Evolutionary conservation across 2,888 invertebrate species (phyloP).

Genomic region (Theodoxus fluviatilis): DNA sequence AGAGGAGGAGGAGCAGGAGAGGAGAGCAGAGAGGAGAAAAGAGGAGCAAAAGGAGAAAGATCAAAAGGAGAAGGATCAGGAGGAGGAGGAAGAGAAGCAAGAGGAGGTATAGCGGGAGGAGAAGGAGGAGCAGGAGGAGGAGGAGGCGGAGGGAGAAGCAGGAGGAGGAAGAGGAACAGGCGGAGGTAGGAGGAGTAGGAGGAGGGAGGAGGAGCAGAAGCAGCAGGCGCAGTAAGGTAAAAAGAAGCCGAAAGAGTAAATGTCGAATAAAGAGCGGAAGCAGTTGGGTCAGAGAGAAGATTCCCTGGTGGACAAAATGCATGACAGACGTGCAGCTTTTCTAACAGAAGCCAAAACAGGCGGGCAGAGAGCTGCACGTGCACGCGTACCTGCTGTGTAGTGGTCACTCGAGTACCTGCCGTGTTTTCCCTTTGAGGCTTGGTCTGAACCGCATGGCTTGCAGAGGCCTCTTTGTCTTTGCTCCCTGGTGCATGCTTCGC

Average conservation of each 20-base stretch:
- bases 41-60: background rate
- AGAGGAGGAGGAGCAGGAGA: background rate
- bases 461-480: no score
- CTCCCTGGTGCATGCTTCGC: no score
- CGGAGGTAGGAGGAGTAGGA: no score
- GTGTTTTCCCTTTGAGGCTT: no score
- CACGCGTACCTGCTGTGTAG: background rate
- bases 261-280: background rate
- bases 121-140: background rate
- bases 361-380: background rate
- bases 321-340: background rate
- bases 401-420: no score
- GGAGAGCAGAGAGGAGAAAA: background rate
- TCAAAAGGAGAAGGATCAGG: no score
- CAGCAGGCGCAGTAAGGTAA: conserved; percentile 7
- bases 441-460: no score
- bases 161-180: no score
- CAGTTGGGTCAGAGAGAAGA: background rate
- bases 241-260: background rate
- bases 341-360: background rate
- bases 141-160: background rate
- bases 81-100: no score
- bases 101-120: background rate
- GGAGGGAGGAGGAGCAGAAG: conserved; percentile 6
- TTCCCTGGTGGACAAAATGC: background rate